These are phyloP conservation scores for Oreocharis arfaki DNA, from an alignment of 2,113 vertebrate species.

Conservation along the genomic window DNA sequence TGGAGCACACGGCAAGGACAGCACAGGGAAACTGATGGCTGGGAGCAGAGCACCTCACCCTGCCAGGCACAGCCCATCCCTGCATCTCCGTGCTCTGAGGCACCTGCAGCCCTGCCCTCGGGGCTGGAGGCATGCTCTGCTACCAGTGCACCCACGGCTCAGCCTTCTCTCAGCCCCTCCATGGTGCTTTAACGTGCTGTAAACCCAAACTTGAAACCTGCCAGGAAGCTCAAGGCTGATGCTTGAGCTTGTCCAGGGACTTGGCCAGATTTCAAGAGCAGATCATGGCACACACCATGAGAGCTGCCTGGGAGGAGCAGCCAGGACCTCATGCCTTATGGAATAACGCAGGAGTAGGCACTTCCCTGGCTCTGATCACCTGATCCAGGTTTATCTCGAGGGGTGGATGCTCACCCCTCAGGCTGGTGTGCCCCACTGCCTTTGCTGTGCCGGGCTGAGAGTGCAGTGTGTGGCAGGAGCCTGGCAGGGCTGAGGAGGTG, in stretches of 20 bases:
- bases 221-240: background rate
- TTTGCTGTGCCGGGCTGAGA: background rate
- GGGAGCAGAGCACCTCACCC: accelerated
- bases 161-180: background rate
- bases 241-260: background rate
- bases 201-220: background rate
- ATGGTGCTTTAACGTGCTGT: accelerated
- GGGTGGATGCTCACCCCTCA: background rate
- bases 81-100: accelerated
- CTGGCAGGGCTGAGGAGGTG: accelerated
- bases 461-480: accelerated
- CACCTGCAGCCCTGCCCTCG: background rate
- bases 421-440: background rate
- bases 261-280: background rate
- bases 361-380: background rate
- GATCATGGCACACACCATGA: accelerated
- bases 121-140: background rate
- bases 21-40: background rate
- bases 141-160: accelerated
- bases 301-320: background rate
- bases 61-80: background rate
- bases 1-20: background rate
- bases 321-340: background rate
- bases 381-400: accelerated
- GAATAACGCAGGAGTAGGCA: background rate